Evolutionary conservation across 2,888 invertebrate genomes (phyloP), one percentile per base, ranked within the genome.

Genomic region (Bembecia ichneumoniformis): DNA sequence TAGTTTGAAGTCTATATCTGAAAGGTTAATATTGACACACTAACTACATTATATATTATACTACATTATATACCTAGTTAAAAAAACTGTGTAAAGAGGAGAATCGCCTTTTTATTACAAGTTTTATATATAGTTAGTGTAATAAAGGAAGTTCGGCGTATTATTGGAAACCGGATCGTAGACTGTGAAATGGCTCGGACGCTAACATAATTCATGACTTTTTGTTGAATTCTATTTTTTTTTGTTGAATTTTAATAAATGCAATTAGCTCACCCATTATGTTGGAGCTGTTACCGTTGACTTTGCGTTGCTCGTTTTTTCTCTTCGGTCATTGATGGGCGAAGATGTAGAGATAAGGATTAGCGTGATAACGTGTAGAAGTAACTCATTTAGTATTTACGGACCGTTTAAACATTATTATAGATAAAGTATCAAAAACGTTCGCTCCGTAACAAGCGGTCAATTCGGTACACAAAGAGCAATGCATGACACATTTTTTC

Each of bases 391-490:
- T 40, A 9, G 40, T 40, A 40, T 40, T 40, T 40, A 40, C 14
- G n/a, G 14, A 14, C 40, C 40, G 11, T 40, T 13, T 40, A 13
- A 40, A 13, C 5, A 3, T 40, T 40, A 40, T 40, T 40, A 40
- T 40, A 40, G 40, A 46, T 28, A 45, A 75, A 83, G 73, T 77
- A 82, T 81, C 82, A 82, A 83, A 63, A 72, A 40, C 28, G 43
- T 55, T 66, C 48, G 55, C 47, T 57, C 64, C 15, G 3, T 40
- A 53, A 77, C 71, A 71, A 72, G 74, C 82, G 74, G 80, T 77
- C 79, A 77, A 81, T 83, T 77, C 79, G 77, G 81, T 84, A 84
- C 87, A 84, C 86, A 82, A 83, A 82, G 87, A 86, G 28, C 9
- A 28, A 28, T 28, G 28, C 83, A 86, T 84, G 82, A 77, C 79